A percentile compares a stretch with the other conserved stretches of the same genome.
Conservation (phyloP, 2,113 vertebrate species). For the Nothocercus nigrocapillus region DNA sequence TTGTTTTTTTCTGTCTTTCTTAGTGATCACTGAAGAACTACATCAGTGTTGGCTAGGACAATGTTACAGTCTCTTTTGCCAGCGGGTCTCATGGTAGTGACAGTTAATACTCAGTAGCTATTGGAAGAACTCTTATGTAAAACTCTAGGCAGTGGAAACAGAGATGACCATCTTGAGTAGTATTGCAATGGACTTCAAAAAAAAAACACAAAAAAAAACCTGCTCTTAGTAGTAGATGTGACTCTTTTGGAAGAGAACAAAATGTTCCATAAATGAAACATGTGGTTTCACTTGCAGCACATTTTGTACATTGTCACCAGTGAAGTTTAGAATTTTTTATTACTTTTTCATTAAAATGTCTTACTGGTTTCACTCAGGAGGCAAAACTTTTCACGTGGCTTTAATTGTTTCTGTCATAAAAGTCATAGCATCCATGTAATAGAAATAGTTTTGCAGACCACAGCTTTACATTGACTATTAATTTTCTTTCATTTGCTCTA, state of each 20-base stretch:
- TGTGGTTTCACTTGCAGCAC: slow-evolving; percentile 67
- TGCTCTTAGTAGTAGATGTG: slow-evolving; percentile 42
- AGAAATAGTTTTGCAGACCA: slow-evolving; percentile 58
- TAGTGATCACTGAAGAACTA: neutral
- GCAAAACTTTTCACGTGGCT: slow-evolving; percentile 68
- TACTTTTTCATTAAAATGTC: slow-evolving; percentile 73
- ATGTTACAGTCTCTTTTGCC: neutral
- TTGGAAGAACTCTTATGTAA: neutral
- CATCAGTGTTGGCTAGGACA: neutral
- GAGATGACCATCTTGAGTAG: neutral
- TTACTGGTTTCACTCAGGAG: slow-evolving; percentile 70
- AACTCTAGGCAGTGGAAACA: neutral
- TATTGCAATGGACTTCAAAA: slow-evolving; percentile 3
- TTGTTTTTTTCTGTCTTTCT: neutral
- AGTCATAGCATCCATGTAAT: slow-evolving; percentile 64
- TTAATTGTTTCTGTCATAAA: slow-evolving; percentile 73
- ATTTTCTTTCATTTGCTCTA: slow-evolving; percentile 38
- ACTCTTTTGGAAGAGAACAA: slow-evolving; percentile 55
- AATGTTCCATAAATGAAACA: slow-evolving; percentile 64
- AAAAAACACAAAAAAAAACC: neutral
- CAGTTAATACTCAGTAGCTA: neutral
- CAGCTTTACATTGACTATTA: slow-evolving; percentile 36
- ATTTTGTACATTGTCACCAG: slow-evolving; percentile 70
- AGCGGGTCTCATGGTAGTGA: neutral
- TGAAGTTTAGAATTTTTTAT: slow-evolving; percentile 64